Evolutionary conservation across 2,113 vertebrate species (phyloP), one percentile per base, ranked within the genome.

Genomic region (Propithecus coquereli): DNA sequence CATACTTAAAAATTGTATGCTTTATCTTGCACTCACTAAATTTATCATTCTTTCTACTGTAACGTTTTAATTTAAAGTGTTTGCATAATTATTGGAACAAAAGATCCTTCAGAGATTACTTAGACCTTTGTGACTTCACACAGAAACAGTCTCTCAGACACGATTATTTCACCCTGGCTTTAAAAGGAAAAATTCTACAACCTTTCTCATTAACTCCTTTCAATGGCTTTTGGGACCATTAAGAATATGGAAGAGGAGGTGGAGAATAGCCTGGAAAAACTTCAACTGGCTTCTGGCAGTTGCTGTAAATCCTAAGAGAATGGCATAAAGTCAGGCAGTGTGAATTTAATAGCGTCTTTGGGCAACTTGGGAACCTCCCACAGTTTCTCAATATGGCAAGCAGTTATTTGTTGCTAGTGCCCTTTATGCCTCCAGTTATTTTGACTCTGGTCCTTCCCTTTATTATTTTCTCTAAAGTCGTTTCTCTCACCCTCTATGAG

Each of bases 351-450:
- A 94, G 90, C 77, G 83, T 95, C 82, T 96, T 61, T 89, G 91
- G 88, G 59, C 90, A 96, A 80, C 88, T 47, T 94, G 93, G 94
- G 95, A 95, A 68, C 95, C 88, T 95, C 93, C 94, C 77, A 82
- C 68, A 80, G 91, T 83, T 93, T 68, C 94, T 91, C 95, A 97
- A 86, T 95, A 96, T 96, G 95, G 93, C 81, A 92, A 66, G 70
- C 9, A 86, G 74, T 79, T 96, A 90, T 94, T 96, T 95, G 66
- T 89, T 88, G 61, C 81, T 76, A 84, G 73, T 82, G 61, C 43
- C 40, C 70, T 88, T 96, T 93, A 66, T 54, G 45, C 11, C 61
- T 82, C 71, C 61, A 85, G 16, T 91, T 92, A 92, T 85, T 96
- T 80, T 96, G 90, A 87, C 50, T 84, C 76, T 90, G 66, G 71